Evolutionary conservation across 2,888 invertebrate genomes (phyloP).

Genomic region (Xanthia icteritia): DNA sequence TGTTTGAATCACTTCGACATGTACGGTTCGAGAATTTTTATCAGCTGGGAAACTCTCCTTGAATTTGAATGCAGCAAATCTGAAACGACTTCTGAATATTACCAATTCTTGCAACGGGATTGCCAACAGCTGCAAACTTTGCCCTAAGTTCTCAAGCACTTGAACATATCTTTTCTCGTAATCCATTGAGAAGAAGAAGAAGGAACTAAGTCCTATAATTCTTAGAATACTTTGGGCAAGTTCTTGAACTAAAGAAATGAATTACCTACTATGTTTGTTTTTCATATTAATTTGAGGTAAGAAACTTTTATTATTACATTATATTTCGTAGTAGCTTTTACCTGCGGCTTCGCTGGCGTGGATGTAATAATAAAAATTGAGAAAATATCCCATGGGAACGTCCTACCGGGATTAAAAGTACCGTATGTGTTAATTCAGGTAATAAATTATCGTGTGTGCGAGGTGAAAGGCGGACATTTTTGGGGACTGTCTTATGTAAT

Average conservation of each 20-base stretch:
- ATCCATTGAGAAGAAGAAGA: constrained; percentile 20
- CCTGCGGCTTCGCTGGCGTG: not conserved
- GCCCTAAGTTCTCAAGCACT: constrained; percentile 31
- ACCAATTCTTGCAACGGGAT: constrained; percentile 12
- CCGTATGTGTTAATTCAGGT: too few species aligned
- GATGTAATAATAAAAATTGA: too few species aligned
- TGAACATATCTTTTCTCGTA: constrained; percentile 17
- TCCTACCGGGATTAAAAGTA: too few species aligned
- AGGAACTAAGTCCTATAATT: constrained; percentile 11
- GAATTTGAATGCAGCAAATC: constrained; percentile 37
- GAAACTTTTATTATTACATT: constrained; percentile 34
- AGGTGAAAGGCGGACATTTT: too few species aligned
- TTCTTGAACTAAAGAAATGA: constrained; percentile 13
- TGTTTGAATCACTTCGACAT: constrained; percentile 7
- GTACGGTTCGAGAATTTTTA: constrained; percentile 6
- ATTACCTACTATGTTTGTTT: constrained; percentile 17
- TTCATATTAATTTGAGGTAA: not conserved
- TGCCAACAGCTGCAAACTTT: constrained; percentile 42
- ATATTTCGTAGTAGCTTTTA: not conserved
- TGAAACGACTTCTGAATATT: constrained; percentile 30
- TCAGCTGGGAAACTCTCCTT: not conserved
- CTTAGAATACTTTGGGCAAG: not conserved
- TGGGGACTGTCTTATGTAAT: too few species aligned
- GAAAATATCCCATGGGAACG: not conserved
- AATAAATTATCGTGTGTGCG: too few species aligned